Conservation (phyloP, 2,113 vertebrate genomes). For the Patagioenas fasciata region DNA sequence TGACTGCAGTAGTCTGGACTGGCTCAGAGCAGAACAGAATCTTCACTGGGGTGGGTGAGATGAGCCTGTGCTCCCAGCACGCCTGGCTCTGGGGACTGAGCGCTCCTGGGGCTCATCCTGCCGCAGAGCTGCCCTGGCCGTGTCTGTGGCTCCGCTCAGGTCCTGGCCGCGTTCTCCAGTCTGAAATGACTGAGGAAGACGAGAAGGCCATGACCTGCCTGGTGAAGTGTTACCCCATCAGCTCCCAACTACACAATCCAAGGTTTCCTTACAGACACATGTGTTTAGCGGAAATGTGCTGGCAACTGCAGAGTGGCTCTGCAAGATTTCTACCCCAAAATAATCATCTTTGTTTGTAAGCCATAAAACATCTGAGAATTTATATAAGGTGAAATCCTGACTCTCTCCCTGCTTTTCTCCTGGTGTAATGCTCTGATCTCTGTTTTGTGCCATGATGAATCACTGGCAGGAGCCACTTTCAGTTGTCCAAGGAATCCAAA, state of each 20-base stretch:
- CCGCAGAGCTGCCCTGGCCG: neutral
- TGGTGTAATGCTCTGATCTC: conserved; percentile 8
- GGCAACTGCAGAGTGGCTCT: neutral
- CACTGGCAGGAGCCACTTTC: conserved; percentile 2
- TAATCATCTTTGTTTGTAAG: neutral
- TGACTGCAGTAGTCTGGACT: neutral
- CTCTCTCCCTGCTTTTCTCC: neutral
- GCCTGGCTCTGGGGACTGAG: neutral
- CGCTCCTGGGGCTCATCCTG: neutral
- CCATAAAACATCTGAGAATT: neutral
- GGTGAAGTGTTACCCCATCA: neutral
- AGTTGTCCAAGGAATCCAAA: neutral
- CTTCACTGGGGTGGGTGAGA: neutral
- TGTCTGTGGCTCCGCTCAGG: neutral
- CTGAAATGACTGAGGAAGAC: neutral
- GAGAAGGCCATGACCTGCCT: too few relatives aligned
- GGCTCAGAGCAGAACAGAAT: neutral
- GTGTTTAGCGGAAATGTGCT: neutral
- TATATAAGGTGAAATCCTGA: conserved; percentile 29
- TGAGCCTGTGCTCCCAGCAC: neutral
- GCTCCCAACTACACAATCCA: neutral
- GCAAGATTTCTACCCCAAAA: conserved; percentile 9
- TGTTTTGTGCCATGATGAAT: conserved; percentile 18
- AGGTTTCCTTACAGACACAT: neutral
- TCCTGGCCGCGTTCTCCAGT: neutral